Evolutionary conservation across 1,140 invertebrate genomes (phyloP), one percentile per base, ranked within the genome.

Genomic region (Berghia stephanieae): DNA sequence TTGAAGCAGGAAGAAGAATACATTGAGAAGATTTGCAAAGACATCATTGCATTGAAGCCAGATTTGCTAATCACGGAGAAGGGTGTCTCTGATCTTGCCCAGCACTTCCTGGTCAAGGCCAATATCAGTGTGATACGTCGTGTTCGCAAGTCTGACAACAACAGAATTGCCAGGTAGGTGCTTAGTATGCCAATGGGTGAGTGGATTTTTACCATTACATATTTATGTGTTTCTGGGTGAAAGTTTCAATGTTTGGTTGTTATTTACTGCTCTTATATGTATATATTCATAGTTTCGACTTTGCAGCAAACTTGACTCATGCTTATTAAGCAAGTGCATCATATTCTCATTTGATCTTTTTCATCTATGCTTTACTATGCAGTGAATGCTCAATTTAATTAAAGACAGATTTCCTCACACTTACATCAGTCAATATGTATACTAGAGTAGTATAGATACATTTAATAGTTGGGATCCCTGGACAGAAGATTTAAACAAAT

Each of bases 1-100:
- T 80, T 90, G 38, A 79, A 87, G 90, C 89, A 98, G 42, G 98
- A 99, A 91, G 98, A 99, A 89, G 96, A 99, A 85, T 95, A 94
- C 83, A 94, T 99, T 1, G 93, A 96, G 85, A 94, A 95, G 82
- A 92, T 98, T 63, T 99, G 98, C 86, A 94, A 94, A 2, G 96
- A 99, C 31, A 95, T 99, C 71, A 97, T 99, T 83, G 92, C 93
- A 0, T 89, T 99, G 0, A 99, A 99, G 88, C 98, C 98, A 0
- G 97, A 99, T 90, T 86, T 99, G 16, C 93, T 99, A 1, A 96
- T 99, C 85, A 99, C 98, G 0, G 98, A 99, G 90, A 99, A 99
- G 89, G 98, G 98, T 52, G 93, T 99, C 13, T 98, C 96, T 8
- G 91, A 92, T 84, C 83, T 93, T 10, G 92, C 92, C 46, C 92